Conservation (phyloP, 2,113 vertebrate species). For the Litocranius walleri region DNA sequence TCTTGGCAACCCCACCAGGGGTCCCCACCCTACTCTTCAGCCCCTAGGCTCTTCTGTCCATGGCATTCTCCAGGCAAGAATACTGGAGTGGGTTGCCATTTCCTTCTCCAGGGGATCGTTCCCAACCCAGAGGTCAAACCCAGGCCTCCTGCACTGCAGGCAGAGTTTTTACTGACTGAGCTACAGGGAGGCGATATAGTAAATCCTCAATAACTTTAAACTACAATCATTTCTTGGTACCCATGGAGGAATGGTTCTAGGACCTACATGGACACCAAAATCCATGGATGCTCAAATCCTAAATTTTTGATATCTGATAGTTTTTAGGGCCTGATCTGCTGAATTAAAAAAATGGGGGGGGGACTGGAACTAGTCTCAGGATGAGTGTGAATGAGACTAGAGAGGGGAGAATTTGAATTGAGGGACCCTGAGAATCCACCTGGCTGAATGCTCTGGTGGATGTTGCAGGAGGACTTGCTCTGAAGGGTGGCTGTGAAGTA, state of each 20-base stretch:
- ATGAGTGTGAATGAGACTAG: not conserved
- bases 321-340: not conserved
- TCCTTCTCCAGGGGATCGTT: not conserved
- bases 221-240: not conserved
- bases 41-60: not conserved
- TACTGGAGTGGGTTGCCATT: not conserved
- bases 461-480: not conserved
- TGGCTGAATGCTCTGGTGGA: not conserved
- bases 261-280: not conserved
- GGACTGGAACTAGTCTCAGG: not conserved
- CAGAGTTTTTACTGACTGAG: not conserved
- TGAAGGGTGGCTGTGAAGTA: not conserved
- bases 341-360: rapidly evolving
- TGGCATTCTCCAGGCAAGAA: not conserved
- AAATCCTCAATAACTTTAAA: not conserved
- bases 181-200: not conserved
- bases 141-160: not conserved
- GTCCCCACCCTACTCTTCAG: not conserved
- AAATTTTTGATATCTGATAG: not conserved
- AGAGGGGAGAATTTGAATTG: not conserved
- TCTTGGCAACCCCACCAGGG: not conserved
- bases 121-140: not conserved
- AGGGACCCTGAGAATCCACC: not conserved
- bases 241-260: not conserved
- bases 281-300: not conserved